A percentile compares a stretch with the other conserved stretches of the same genome.
phyloP scores from a whole-genome alignment of 1,140 invertebrate genomes.

The Xylocopa sonorina region DNA sequence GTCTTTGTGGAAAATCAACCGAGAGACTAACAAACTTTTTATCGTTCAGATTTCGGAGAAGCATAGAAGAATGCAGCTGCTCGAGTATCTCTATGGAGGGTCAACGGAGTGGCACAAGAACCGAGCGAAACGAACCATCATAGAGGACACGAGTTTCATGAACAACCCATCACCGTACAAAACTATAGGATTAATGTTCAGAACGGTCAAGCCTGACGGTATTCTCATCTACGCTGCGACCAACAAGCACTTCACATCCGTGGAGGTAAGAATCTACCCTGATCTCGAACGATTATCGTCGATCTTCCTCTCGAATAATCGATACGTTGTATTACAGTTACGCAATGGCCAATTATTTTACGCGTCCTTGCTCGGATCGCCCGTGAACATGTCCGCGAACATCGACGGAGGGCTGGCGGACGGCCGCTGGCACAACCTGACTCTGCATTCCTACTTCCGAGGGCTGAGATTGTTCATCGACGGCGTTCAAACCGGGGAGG shows the following conservation, averaged over 20 bases:
- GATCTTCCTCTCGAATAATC: too few relatives aligned
- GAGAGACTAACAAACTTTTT: neutral
- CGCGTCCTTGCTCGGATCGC: slow-evolving; percentile 87
- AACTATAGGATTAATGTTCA: slow-evolving; percentile 90
- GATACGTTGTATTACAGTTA: slow-evolving; percentile 75
- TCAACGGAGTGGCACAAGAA: slow-evolving; percentile 86
- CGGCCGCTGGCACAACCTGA: slow-evolving; percentile 94
- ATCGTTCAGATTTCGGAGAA: slow-evolving; percentile 87
- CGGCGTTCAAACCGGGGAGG: slow-evolving; percentile 88
- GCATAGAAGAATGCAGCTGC: slow-evolving; percentile 91
- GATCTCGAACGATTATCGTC: too few relatives aligned
- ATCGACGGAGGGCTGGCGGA: slow-evolving; percentile 85
- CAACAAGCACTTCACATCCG: slow-evolving; percentile 92
- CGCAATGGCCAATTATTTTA: slow-evolving; percentile 88
- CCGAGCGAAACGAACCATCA: slow-evolving; percentile 69
- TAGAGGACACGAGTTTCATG: slow-evolving; percentile 59
- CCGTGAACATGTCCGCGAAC: slow-evolving; percentile 90
- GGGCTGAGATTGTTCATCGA: slow-evolving; percentile 88
- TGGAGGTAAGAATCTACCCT: slow-evolving; percentile 85
- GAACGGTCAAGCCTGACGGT: slow-evolving; percentile 89
- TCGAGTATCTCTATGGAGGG: slow-evolving; percentile 89
- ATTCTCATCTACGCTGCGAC: slow-evolving; percentile 92
- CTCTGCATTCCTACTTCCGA: slow-evolving; percentile 86
- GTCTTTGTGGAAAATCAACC: neutral
- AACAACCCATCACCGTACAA: slow-evolving; percentile 83